Percentiles rank a stretch among this genome's conserved stretches.
Evolutionary conservation across 2,797 vertebrate species (phyloP).

Genomic region (Crax fasciolata): DNA sequence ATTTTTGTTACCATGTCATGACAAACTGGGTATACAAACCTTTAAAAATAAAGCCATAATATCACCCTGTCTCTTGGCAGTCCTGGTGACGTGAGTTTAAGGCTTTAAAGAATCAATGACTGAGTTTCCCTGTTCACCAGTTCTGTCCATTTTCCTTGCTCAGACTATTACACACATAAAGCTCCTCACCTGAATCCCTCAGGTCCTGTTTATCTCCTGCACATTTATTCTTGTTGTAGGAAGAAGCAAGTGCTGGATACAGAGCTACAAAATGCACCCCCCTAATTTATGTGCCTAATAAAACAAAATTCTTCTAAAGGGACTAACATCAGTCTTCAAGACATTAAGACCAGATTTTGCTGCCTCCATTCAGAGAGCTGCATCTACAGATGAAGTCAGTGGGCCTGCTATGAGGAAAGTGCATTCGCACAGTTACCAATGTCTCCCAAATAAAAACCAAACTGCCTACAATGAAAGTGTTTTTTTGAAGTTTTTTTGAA

Average conservation of each 20-base stretch:
- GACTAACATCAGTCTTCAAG: not conserved
- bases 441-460: not conserved
- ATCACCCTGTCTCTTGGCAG: accelerated
- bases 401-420: not conserved
- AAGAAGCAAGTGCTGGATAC: not conserved
- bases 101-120: not conserved
- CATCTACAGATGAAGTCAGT: not conserved
- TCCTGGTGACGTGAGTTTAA: not conserved
- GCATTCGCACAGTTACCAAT: not conserved
- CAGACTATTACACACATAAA: not conserved
- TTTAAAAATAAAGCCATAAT: not conserved
- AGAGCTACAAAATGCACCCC: not conserved
- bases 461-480: not conserved
- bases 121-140: not conserved
- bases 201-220: not conserved
- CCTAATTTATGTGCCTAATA: not conserved
- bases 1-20: not conserved
- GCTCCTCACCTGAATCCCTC: not conserved
- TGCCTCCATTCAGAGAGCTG: accelerated
- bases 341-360: not conserved
- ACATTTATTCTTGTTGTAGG: not conserved
- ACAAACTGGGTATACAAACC: not conserved
- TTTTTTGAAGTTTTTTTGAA: not conserved
- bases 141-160: not conserved
- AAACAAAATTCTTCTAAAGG: not conserved